Base-by-base conservation (phyloP, 2,113 vertebrate species). In the Bufo bufo region DNA sequence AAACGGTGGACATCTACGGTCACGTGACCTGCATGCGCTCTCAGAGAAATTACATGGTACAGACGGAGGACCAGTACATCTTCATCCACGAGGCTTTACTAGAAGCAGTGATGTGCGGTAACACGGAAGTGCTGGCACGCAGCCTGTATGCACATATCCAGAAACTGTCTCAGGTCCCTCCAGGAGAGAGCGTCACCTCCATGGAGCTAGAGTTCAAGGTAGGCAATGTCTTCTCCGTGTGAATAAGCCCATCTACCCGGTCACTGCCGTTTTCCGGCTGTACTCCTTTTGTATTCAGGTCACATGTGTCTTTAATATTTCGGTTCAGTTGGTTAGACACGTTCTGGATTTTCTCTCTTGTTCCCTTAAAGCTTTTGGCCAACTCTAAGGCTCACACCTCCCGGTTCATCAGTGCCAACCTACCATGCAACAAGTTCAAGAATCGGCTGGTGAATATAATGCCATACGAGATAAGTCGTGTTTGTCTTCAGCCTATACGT, bases 151-250 rank as follows among this genome's bases (percentile, higher is more conserved):
- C 97, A 85, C 97, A 99, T 93, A 97, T 99, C 93, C 97, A 99
- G 96, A 98, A 97, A 91, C 96, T 99, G 90, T 95, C 91, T 91
- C 96, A 96, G 93, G 94, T 95, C 89, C 93, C 96, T 6, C 92
- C 95, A 0, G 97, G 97, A 45, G 97, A 99, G 89, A 96, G 96
- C 0, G 95, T 97, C 91, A 98, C 97, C 0, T 90, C 93, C 89
- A 97, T 99, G 97, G 98, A 99, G 91, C 96, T 98, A 86, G 98
- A 99, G 92, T 99, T 99, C 92, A 99, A 99, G 97, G 98, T 99
- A 90, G 90, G 95, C 58, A 9, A 52, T 33, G 33, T 33, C 33
- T 33, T 33, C 33, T 33, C 33, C 33, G 33, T 33, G 33, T 33
- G 33, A 33, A 33, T 33, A 33, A 33, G 33, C 33, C 33, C 33